Evolutionary conservation across 2,888 invertebrate genomes (phyloP), one percentile per base, ranked within the genome.

Genomic region (Ochlodes sylvanus): DNA sequence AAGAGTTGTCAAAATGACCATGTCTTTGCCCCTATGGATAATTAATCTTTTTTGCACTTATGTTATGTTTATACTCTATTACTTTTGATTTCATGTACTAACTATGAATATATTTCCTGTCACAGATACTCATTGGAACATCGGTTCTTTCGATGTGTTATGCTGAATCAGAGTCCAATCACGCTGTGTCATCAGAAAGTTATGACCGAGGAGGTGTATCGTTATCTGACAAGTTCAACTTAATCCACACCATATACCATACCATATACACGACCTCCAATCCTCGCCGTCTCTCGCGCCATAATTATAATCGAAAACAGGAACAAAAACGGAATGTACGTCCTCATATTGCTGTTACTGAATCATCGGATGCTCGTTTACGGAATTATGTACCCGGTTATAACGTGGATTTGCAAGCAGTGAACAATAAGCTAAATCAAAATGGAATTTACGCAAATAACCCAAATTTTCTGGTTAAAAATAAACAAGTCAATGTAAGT

Each of bases 171-270:
- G 14, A 27, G 19, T 52, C 71, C 9, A 74, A 77, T 17, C 71
- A 73, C 61, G 80, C 79, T 4, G 67, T 73, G 14, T 81, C 79
- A 15, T 74, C 77, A 3, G 79, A 80, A 54, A 79, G 73, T 17
- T 80, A 73, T 38, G 62, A 75, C 14, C 74, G 78, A 4, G 76
- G 75, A 5, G 79, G 79, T 66, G 76, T 79, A 0, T 80, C 82
- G 0, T 12, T 79, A n/a, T 76, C 77, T 7, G 79, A 80, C 50
- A 72, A 76, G 67, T 77, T 72, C 61, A 76, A 69, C 19, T 62
- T 78, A 6, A 69, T 76, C 7, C n/a, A n/a, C n/a, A 79, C 80
- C 56, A 32, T 74, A 4, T 77, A 79, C 12, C n/a, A n/a, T n/a
- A 79, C 80, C 56, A 32, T 74, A 4, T 77, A 79, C 12, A 70